A percentile compares a stretch with the other conserved stretches of the same genome.
phyloP scores from a whole-genome alignment of 2,113 vertebrate species.

The Ahaetulla prasina region DNA sequence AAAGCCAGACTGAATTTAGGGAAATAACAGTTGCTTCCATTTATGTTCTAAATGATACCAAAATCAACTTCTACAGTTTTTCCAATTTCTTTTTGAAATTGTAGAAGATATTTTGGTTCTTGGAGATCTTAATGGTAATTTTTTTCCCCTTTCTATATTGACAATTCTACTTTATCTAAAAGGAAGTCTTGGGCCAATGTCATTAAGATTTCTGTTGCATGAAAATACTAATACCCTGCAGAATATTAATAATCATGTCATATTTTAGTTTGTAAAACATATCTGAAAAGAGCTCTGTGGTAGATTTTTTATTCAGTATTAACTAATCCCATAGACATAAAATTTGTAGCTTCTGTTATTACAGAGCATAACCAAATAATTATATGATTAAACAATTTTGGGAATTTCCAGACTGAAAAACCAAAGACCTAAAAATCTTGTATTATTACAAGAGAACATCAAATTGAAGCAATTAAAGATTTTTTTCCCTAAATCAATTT shows the following conservation, averaged over 20 bases:
- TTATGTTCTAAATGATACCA: not conserved
- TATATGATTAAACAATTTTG: not conserved
- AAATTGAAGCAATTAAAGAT: not conserved
- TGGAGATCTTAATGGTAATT: not conserved
- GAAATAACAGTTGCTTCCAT: not conserved
- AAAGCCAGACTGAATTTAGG: not conserved
- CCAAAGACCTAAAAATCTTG: not conserved
- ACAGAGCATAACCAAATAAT: not conserved
- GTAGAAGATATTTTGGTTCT: not conserved
- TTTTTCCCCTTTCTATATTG: not conserved
- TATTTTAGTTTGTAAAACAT: not conserved
- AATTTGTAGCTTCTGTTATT: not conserved
- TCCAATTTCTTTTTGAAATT: not conserved
- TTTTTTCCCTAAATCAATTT: not conserved
- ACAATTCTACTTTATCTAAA: not conserved
- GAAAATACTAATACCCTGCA: not conserved
- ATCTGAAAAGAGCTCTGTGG: not conserved
- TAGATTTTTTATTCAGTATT: not conserved
- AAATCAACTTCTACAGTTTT: not conserved
- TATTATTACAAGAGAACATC: not conserved
- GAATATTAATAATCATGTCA: not conserved
- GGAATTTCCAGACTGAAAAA: not conserved
- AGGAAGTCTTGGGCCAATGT: not conserved
- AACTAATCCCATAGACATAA: not conserved
- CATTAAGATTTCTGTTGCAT: not conserved